These are phyloP conservation scores for Hiodon tergisus DNA, from an alignment of 2,113 vertebrate species.

Conservation along the genomic window DNA sequence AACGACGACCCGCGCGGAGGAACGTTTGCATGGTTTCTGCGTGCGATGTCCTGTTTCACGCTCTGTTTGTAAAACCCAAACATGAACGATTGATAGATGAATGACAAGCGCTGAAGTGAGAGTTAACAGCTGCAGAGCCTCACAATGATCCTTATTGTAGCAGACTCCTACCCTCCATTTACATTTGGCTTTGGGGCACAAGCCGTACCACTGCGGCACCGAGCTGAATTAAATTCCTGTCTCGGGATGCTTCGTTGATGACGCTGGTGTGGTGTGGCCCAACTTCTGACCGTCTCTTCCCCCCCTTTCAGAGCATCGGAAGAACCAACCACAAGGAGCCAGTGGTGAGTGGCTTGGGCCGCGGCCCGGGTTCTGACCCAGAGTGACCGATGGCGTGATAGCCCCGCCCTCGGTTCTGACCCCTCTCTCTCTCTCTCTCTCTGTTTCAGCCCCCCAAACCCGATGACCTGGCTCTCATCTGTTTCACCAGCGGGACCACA, in stretches of 20 bases:
- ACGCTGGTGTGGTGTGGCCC: background rate
- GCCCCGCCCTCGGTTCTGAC: background rate
- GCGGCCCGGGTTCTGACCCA: background rate
- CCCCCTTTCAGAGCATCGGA: conserved; percentile 68
- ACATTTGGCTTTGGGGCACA: background rate
- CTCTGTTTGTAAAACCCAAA: no score
- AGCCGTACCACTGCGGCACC: background rate
- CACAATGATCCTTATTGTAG: no score
- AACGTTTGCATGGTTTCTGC: no score
- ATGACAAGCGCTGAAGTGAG: no score
- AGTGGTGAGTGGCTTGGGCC: conserved; percentile 60
- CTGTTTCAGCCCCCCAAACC: conserved; percentile 59
- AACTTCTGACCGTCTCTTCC: conserved; percentile 22
- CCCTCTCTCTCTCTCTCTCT: conserved; percentile 22
- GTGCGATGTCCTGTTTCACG: no score
- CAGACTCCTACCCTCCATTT: background rate
- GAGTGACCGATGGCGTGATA: background rate
- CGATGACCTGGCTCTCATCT: conserved; percentile 65
- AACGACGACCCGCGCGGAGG: no score
- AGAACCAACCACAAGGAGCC: conserved; percentile 66
- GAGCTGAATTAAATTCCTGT: background rate
- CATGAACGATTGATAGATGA: no score
- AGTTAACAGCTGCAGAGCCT: no score
- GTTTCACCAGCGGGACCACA: conserved; percentile 75
- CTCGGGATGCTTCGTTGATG: background rate